phyloP scores from a whole-genome alignment of 2,113 vertebrate genomes.

The Silurus meridionalis region DNA sequence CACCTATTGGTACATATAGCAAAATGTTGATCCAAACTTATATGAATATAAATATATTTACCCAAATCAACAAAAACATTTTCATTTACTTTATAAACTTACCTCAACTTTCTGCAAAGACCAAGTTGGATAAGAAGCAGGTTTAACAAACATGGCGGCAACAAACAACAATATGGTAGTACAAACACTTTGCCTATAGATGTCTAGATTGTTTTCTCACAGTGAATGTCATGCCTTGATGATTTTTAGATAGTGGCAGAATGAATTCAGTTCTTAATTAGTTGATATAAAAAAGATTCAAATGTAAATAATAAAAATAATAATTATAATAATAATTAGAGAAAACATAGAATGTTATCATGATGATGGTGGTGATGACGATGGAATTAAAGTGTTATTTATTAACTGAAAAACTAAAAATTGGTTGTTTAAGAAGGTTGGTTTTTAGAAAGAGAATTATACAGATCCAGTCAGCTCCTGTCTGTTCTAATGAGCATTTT shows the following conservation, averaged over 20 bases:
- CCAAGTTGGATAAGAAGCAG: no score
- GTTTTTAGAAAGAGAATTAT: background rate
- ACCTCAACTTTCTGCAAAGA: no score
- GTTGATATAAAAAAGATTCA: background rate
- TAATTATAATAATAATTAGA: background rate
- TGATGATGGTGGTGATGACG: background rate
- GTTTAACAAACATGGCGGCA: no score
- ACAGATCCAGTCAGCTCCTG: background rate
- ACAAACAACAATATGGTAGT: no score
- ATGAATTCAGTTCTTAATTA: background rate
- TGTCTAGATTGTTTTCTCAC: background rate
- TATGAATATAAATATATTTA: no score
- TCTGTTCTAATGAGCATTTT: background rate
- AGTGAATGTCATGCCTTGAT: background rate
- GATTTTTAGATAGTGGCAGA: background rate
- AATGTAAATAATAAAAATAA: background rate
- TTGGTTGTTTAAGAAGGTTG: background rate
- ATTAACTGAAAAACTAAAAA: background rate
- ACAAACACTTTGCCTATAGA: background rate
- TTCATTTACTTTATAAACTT: no score
- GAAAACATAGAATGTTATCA: background rate
- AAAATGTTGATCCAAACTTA: no score
- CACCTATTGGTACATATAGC: no score
- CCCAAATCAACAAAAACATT: no score
- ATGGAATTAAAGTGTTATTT: background rate